Base-by-base conservation (phyloP, 2,888 invertebrate genomes). In the Melieria picta region DNA sequence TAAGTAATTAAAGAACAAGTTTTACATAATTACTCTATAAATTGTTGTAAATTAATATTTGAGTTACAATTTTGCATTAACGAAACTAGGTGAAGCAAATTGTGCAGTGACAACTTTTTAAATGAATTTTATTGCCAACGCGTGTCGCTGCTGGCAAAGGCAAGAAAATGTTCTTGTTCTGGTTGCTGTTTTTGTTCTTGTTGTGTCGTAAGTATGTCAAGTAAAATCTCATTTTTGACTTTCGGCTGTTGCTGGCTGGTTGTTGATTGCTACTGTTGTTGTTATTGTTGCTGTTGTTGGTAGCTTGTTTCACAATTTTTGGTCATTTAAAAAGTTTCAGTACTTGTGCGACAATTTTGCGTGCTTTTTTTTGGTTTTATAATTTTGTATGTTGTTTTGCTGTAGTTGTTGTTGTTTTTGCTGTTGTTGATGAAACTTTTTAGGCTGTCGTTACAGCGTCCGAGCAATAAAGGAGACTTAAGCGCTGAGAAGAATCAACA, bases 301-400 rank as follows among this genome's bases (percentile, higher is more conserved):
- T 7, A 52, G 13, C 5, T n/a, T 11, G 9, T n/a, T n/a, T 5
- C 11, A 47, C 30, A 57, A 55, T 58, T 67, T 66, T 70, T 70
- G 70, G 70, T 64, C 67, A 73, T 73, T 73, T 63, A 63, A 61
- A 70, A 73, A 70, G 62, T 70, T 73, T 73, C 58, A 45, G 61
- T 46, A 45, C 57, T 57, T 69, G 30, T 30, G 30, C 30, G 30
- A 30, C 3, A 3, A 30, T 30, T 30, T 16, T 16, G 16, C 16
- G 16, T 16, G 16, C n/a, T 30, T 30, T 30, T 30, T 30, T 30
- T 30, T 30, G 30, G n/a, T n/a, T n/a, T 30, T 30, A 30, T 0
- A 30, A 1, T 30, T 30, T 30, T 30, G 30, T 1, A 30, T 30
- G 30, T 2, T 30, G 3, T 30, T 30, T 30, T 30, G 30, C 2